These are phyloP conservation scores for Falco berigora DNA, from an alignment of 2,797 vertebrate species.

Conservation along the genomic window DNA sequence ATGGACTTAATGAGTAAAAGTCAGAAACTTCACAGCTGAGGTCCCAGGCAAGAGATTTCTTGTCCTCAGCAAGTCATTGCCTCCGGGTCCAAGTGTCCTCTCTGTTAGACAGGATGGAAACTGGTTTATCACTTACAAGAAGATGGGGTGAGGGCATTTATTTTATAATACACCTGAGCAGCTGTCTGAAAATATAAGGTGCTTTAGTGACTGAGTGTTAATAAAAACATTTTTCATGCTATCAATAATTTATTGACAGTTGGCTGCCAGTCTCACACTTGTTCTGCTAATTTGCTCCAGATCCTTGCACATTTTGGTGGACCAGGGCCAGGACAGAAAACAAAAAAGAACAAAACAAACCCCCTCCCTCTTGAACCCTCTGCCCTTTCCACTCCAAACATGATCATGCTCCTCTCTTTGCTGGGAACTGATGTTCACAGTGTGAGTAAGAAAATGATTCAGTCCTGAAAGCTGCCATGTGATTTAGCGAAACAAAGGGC, in stretches of 20 bases:
- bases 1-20: background rate
- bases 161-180: background rate
- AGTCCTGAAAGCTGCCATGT: background rate
- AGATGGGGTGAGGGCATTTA: background rate
- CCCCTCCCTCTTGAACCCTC: background rate
- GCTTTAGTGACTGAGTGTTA: background rate
- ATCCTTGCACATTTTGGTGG: background rate
- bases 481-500: slow-evolving; percentile 49
- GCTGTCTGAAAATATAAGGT: background rate
- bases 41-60: background rate
- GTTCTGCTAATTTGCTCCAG: slow-evolving; percentile 2
- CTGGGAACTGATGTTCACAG: slow-evolving; percentile 27
- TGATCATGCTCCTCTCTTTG: background rate
- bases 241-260: background rate
- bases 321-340: background rate
- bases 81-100: background rate
- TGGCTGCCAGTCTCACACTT: background rate
- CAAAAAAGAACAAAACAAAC: background rate
- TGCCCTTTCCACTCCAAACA: background rate
- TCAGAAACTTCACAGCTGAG: background rate
- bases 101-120: background rate
- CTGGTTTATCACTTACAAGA: background rate
- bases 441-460: slow-evolving; percentile 53
- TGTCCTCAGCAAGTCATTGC: background rate
- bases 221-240: background rate